Evolutionary conservation across 1,140 invertebrate species (phyloP), one percentile per base, ranked within the genome.

Genomic region (Chlorops oryzae): DNA sequence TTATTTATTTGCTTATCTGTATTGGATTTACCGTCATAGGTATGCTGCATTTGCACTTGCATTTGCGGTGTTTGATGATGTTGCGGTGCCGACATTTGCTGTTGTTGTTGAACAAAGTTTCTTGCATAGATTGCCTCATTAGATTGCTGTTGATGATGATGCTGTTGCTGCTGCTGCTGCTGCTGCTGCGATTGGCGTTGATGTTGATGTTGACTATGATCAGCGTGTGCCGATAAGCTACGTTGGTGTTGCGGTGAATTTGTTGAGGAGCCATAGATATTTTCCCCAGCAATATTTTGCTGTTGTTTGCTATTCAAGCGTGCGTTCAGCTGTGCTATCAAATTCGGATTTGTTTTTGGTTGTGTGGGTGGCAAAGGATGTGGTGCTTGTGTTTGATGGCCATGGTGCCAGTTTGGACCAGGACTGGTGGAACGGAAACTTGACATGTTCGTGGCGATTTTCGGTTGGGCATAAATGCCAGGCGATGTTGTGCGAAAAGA

Each of bases 311-410:
- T 63, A 53, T 58, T 70, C 50, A 71, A 56, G 43, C 67, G 63
- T 55, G 67, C 67, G 62, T 66, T 71, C 21, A 71, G 57, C 61
- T 71, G 68, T 57, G 68, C 68, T 50, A 71, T 68, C 42, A 71
- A 56, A 57, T 65, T 71, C 50, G 68, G 65, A 54, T 68, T 68
- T 28, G 67, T 58, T 57, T 71, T 70, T 42, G 66, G 66, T 54
- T 70, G 66, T 55, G 66, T 63, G 43, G 63, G 62, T 49, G 65
- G 65, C 55, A 63, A 45, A 49, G 57, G 52, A 44, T 64, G 63
- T 24, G 40, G 49, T 5, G 45, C 38, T 17, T 55, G 53, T 12
- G 15, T 25, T 32, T 40, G 38, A 7, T 22, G 17, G 6, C 20
- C 5, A n/a, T 65, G 62, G 47, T 64, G 61, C 15, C 62, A 62